A percentile compares a stretch with the other conserved stretches of the same genome.
Conservation (phyloP, 2,113 vertebrate species). For the Pituophis catenifer region DNA sequence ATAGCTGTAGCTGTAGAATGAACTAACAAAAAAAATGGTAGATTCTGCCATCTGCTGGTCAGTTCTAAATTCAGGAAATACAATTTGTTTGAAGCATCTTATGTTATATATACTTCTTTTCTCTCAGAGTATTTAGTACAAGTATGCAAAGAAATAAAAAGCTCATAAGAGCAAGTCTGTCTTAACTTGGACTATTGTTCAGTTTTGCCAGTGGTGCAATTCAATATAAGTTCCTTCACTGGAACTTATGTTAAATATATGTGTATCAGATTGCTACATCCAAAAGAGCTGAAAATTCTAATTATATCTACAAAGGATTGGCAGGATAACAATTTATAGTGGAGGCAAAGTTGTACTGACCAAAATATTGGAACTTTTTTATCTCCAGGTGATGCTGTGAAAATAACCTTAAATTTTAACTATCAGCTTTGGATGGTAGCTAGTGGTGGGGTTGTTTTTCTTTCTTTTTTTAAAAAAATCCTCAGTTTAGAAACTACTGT, state of each 20-base stretch:
- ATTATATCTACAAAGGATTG: not conserved
- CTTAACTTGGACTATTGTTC: not conserved
- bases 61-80: not conserved
- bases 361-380: not conserved
- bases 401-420: not conserved
- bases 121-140: not conserved
- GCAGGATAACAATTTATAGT: not conserved
- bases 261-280: not conserved
- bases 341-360: not conserved
- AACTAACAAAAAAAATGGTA: not conserved
- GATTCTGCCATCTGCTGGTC: slow-evolving; percentile 71
- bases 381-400: not conserved
- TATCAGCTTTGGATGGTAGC: not conserved
- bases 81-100: not conserved
- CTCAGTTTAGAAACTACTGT: not conserved
- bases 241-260: not conserved
- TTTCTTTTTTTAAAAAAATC: not conserved
- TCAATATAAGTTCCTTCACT: not conserved
- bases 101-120: not conserved
- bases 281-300: not conserved
- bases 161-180: not conserved
- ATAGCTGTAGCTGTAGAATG: not conserved
- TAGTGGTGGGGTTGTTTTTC: too few species aligned
- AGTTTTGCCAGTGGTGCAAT: not conserved
- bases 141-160: not conserved